phyloP scores from a whole-genome alignment of 2,797 vertebrate species.

The Falco berigora region DNA sequence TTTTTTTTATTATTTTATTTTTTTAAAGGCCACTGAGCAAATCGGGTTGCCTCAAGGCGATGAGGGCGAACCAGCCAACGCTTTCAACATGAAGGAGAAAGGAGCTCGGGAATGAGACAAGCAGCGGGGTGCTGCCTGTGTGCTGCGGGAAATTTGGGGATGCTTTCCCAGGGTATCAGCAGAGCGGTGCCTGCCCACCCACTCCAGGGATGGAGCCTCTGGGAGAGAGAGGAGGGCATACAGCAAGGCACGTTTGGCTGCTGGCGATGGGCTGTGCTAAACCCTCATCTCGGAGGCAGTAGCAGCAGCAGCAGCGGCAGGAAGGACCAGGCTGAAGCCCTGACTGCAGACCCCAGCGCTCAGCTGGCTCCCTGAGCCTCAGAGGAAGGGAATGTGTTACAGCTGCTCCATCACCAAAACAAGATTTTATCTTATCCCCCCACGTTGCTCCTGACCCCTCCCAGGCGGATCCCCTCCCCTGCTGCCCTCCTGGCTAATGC shows the following conservation, averaged over 20 bases:
- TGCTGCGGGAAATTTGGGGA: not conserved
- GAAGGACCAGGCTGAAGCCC: not conserved
- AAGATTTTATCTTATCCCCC: not conserved
- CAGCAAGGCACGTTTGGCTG: not conserved
- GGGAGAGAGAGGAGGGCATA: not conserved
- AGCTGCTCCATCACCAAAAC: not conserved
- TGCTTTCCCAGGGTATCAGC: not conserved
- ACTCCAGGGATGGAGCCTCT: rapidly evolving
- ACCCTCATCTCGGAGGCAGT: not conserved
- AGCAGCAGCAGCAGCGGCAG: not conserved
- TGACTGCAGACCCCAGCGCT: not conserved
- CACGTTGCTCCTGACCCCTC: not conserved
- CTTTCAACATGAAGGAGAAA: constrained; percentile 11
- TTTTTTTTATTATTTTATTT: not conserved
- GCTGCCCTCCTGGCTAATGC: not conserved
- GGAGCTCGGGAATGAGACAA: not conserved
- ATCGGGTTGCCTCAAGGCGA: constrained; percentile 62
- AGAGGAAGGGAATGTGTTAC: not conserved
- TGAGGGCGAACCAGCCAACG: not conserved
- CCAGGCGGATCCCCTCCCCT: not conserved
- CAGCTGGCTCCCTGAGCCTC: not conserved
- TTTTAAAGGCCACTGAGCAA: constrained; percentile 66
- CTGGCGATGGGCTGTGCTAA: not conserved
- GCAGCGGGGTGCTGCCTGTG: rapidly evolving
- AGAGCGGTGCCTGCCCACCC: not conserved